These are phyloP conservation scores for Drosophila ezoana DNA, from an alignment of 2,888 invertebrate species.

Conservation along the genomic window DNA sequence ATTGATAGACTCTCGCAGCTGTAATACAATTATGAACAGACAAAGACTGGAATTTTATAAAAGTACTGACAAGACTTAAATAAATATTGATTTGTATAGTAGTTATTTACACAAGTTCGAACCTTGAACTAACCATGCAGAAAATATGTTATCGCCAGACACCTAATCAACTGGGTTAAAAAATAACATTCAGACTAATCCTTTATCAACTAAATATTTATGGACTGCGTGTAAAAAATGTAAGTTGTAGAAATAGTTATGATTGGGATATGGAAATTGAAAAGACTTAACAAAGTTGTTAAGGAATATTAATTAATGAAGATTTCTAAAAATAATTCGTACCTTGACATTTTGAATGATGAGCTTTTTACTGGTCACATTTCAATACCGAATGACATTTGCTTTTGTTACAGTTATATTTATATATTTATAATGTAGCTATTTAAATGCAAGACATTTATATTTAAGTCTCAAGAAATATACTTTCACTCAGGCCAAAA, in stretches of 20 bases:
- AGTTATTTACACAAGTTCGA: slow-evolving; percentile 1
- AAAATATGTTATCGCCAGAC: slow-evolving; percentile 19
- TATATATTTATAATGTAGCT: not conserved
- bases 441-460: slow-evolving; percentile 1
- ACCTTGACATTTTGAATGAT: too few relatives aligned
- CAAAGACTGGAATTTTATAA: not conserved
- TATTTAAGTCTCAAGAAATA: not conserved
- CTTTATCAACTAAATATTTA: not conserved
- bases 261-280: too few relatives aligned
- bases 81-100: slow-evolving; percentile 13
- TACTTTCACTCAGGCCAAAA: slow-evolving; percentile 6
- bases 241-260: too few relatives aligned
- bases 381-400: too few relatives aligned
- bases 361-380: too few relatives aligned
- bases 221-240: too few relatives aligned
- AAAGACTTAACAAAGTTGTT: too few relatives aligned
- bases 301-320: too few relatives aligned
- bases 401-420: slow-evolving; percentile 1
- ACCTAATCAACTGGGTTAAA: slow-evolving; percentile 5
- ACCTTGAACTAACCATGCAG: slow-evolving; percentile 22
- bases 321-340: too few relatives aligned
- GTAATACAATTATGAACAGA: not conserved
- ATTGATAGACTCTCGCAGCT: not conserved
- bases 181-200: not conserved
- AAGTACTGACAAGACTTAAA: not conserved